Percentiles rank a stretch among this genome's conserved stretches.
Conservation (phyloP, 2,888 invertebrate species). For the Papilio elwesi region DNA sequence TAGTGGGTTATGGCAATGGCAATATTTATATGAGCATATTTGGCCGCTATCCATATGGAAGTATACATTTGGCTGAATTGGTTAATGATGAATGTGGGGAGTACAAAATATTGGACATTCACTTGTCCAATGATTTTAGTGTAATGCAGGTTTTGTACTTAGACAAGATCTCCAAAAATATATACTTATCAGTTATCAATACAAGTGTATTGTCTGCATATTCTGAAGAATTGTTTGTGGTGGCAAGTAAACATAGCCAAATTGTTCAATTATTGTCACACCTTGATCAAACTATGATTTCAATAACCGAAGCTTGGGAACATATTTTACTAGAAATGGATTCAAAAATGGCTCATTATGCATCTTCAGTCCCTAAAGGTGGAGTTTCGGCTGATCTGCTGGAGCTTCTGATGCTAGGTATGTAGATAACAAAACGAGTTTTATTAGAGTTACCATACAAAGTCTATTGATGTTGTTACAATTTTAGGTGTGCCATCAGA, state of each 20-base stretch:
- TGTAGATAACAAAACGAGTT: constrained; percentile 40
- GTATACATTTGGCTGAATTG: constrained; percentile 84
- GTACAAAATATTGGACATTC: constrained; percentile 86
- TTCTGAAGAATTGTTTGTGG: constrained; percentile 87
- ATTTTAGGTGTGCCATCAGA: constrained; percentile 86
- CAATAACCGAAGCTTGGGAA: constrained; percentile 96
- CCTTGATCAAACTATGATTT: constrained; percentile 90
- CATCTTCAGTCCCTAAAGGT: constrained; percentile 90
- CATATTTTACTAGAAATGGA: constrained; percentile 97
- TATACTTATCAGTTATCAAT: constrained; percentile 80
- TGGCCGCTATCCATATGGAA: constrained; percentile 92
- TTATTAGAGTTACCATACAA: neutral
- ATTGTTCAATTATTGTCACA: constrained; percentile 88
- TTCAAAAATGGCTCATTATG: constrained; percentile 94
- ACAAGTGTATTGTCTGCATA: constrained; percentile 87
- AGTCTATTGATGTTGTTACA: neutral
- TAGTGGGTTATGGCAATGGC: constrained; percentile 91
- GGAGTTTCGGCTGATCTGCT: constrained; percentile 95
- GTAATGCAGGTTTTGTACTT: constrained; percentile 86
- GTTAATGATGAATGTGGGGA: constrained; percentile 82
- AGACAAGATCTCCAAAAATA: constrained; percentile 75
- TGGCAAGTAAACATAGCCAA: constrained; percentile 90
- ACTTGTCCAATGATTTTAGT: constrained; percentile 88
- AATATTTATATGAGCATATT: constrained; percentile 90
- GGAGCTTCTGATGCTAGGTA: constrained; percentile 94